A percentile compares a stretch with the other conserved stretches of the same genome.
phyloP scores from a whole-genome alignment of 2,888 invertebrate species.

The Yponomeuta malinellus region DNA sequence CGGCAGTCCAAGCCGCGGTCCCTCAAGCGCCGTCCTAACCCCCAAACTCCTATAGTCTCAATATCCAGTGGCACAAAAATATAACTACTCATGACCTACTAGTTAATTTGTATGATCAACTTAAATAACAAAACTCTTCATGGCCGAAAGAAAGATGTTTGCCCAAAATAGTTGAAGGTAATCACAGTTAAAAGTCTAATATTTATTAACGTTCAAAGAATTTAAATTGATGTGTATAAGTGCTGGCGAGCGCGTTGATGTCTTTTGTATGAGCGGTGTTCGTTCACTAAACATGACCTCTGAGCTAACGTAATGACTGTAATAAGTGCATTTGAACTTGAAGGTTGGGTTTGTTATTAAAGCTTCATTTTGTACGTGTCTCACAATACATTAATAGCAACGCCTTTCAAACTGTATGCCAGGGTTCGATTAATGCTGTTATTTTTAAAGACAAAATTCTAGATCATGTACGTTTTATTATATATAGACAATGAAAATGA shows the following conservation, averaged over 20 bases:
- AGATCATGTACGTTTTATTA: too few species aligned
- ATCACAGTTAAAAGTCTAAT: background rate
- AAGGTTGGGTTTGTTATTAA: constrained; percentile 3
- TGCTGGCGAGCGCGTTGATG: constrained; percentile 10
- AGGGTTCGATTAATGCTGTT: background rate
- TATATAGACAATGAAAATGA: too few species aligned
- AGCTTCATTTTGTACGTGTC: background rate
- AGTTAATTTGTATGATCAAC: too few species aligned
- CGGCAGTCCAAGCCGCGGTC: too few species aligned
- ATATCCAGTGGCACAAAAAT: too few species aligned
- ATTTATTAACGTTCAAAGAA: background rate
- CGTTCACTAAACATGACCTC: background rate
- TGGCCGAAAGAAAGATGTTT: background rate
- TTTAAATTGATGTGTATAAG: background rate
- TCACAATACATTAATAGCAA: background rate
- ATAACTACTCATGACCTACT: too few species aligned
- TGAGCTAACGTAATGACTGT: background rate
- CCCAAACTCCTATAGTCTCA: too few species aligned
- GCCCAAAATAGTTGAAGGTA: background rate
- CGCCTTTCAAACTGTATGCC: background rate
- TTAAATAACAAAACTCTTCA: background rate
- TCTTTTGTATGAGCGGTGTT: constrained; percentile 10
- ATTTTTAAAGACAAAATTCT: too few species aligned
- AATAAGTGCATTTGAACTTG: constrained; percentile 8
- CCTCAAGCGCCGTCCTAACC: too few species aligned